Evolutionary conservation across 2,113 vertebrate genomes (phyloP), one percentile per base, ranked within the genome.

Genomic region (Struthio camelus): DNA sequence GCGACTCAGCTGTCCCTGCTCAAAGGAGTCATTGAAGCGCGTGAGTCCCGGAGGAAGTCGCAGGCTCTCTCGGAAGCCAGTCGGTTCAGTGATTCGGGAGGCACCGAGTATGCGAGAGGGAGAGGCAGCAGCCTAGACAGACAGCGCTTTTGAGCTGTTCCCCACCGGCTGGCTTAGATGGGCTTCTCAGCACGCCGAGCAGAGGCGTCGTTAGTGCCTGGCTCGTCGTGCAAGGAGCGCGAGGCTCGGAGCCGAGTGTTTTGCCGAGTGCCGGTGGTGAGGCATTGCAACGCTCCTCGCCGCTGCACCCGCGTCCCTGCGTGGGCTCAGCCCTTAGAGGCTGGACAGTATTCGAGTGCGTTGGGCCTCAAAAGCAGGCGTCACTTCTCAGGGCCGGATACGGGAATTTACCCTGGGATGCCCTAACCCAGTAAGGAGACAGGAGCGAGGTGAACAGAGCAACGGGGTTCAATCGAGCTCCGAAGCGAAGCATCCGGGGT

Each of bases 281-380:
- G 61, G 48, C 38, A 3, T 19, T 20, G 18, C 53, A 8, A 1
- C 0, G 0, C 53, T 75, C 65, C 14, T 0, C 2, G 44, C 14
- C 38, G 11, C n/a, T 19, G 46, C 42, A 59, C 76, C 46, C 61
- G 67, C 17, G 27, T 76, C 76, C 6, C 0, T 3, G 30, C 12
- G 4, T 4, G 0, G 0, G 2, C 40, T 51, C 76, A 18, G 8
- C 28, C 34, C 12, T 11, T 32, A 19, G 38, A 51, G 48, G 32
- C 30, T 38, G 62, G 65, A 53, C 53, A 44, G 5, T 5, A 10
- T 73, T 42, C 30, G 59, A 72, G 80, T 12, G 34, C 34, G 36
- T 40, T 2, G 2, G n/a, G 70, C 42, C 93, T 72, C 23, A 30
- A 13, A 58, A 50, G 6, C 4, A 2, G 22, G 24, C 14, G 22